Evolutionary conservation across 1,140 invertebrate species (phyloP).

Genomic region (Odontomachus brunneus): DNA sequence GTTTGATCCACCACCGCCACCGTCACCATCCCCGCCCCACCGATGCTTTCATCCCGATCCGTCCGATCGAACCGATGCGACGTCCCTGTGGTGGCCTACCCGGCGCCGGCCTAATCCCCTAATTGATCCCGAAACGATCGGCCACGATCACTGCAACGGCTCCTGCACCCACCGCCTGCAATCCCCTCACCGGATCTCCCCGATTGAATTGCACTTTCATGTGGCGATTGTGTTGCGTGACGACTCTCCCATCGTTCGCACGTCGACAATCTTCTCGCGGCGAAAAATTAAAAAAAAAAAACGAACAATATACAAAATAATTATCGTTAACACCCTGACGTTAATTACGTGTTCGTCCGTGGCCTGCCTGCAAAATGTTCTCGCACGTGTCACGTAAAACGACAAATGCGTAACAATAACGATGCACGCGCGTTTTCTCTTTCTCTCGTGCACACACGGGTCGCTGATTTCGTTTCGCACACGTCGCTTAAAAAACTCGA

Average conservation of each 20-base stretch:
- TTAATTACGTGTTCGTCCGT: background rate
- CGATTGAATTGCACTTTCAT: slow-evolving; percentile 70
- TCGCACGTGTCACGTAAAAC: slow-evolving; percentile 17
- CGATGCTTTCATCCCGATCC: slow-evolving; percentile 69
- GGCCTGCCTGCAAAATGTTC: slow-evolving; percentile 24
- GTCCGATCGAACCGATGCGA: slow-evolving; percentile 41
- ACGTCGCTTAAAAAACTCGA: slow-evolving; percentile 64
- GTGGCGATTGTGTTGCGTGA: slow-evolving; percentile 75
- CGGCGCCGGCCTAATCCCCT: slow-evolving; percentile 54
- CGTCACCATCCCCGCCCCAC: slow-evolving; percentile 11
- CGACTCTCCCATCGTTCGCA: slow-evolving; percentile 23
- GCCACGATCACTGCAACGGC: slow-evolving; percentile 47
- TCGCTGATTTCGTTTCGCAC: slow-evolving; percentile 37
- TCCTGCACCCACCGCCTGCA: background rate
- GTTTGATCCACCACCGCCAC: slow-evolving; percentile 61
- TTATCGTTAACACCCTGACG: slow-evolving; percentile 3
- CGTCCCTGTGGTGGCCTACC: slow-evolving; percentile 23
- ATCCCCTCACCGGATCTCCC: background rate
- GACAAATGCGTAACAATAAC: slow-evolving; percentile 25
- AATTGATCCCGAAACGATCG: slow-evolving; percentile 70
- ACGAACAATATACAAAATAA: background rate
- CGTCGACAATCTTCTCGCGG: slow-evolving; percentile 12
- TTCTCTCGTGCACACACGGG: slow-evolving; percentile 35
- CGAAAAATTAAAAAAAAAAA: slow-evolving; percentile 8
- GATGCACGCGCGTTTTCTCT: background rate